Base-by-base conservation (phyloP, 1,140 invertebrate genomes). In the Neelides sp. region DNA sequence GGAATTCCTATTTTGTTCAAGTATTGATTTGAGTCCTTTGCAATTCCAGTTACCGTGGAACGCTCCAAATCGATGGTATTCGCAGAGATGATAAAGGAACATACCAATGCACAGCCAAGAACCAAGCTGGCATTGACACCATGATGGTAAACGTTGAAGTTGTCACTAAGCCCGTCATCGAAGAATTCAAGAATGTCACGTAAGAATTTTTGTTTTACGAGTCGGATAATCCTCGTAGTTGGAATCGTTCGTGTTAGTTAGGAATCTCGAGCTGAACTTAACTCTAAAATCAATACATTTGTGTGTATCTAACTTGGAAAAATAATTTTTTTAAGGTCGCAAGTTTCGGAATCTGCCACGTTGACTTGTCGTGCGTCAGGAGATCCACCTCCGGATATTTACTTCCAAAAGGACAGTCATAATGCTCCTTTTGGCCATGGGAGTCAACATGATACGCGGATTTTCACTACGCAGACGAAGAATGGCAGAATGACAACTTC, bases 71-170 rank as follows among this genome's bases (percentile, higher is more conserved):
- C 52, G 79, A 73, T 27, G 76, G 80, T 58, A 79, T 91, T 0
- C 77, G 78, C 49, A 77, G 78, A 46, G 78, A 79, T 1, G 86
- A 93, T 65, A 76, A 78, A 39, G 84, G 83, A 0, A 74, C 74
- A 26, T 92, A 90, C 63, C 79, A 78, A 36, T 95, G 91, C 64
- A 75, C 76, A 23, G 90, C 89, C 0, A 75, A 72, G 36, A 95
- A 93, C 64, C 70, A 72, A 13, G 90, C 86, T 8, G 89, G 85
- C 0, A 68, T 71, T 22, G 78, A 73, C 27, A 74, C 79, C 56
- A 74, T 71, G 3, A 73, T 69, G 26, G 75, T 79, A 37, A 72
- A 73, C 54, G 72, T 89, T 2, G 65, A 68, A 47, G 71, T 79
- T 0, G 63, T 86, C 26, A 78, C 85, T 0, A 83, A 81, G 61